These are phyloP conservation scores for Caenorhabditis tropicalis DNA, from an alignment of 1,140 invertebrate species.

Conservation along the genomic window DNA sequence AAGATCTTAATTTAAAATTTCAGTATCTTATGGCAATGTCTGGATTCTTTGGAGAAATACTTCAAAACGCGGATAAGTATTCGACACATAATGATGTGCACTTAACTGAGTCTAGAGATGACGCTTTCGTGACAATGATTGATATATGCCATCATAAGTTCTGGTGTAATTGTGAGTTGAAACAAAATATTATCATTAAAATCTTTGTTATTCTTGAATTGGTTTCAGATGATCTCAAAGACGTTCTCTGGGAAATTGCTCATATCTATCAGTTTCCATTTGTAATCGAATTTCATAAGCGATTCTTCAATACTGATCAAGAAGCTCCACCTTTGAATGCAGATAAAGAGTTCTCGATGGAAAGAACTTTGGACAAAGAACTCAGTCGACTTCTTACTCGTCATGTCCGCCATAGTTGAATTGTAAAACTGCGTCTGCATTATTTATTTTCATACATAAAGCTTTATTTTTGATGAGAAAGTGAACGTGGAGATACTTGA, in stretches of 20 bases:
- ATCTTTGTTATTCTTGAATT: background rate
- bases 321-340: background rate
- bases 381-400: background rate
- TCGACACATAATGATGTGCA: background rate
- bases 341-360: background rate
- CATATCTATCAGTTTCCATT: background rate
- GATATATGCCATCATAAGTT: slow-evolving; percentile 17
- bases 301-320: background rate
- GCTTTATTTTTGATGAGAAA: too few species aligned
- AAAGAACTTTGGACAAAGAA: background rate
- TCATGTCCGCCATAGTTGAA: background rate
- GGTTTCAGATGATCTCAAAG: background rate
- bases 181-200: background rate
- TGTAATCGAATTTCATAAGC: background rate
- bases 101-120: background rate
- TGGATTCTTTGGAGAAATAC: background rate
- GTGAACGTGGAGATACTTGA: too few species aligned
- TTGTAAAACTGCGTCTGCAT: background rate
- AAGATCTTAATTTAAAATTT: background rate
- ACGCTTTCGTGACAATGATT: slow-evolving; percentile 8
- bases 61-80: background rate
- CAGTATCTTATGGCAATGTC: slow-evolving; percentile 3
- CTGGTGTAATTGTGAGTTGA: slow-evolving; percentile 12
- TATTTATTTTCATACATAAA: too few species aligned
- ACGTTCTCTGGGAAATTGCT: background rate